Base-by-base conservation (phyloP, 2,888 invertebrate species). In the Eupithecia exiguata region DNA sequence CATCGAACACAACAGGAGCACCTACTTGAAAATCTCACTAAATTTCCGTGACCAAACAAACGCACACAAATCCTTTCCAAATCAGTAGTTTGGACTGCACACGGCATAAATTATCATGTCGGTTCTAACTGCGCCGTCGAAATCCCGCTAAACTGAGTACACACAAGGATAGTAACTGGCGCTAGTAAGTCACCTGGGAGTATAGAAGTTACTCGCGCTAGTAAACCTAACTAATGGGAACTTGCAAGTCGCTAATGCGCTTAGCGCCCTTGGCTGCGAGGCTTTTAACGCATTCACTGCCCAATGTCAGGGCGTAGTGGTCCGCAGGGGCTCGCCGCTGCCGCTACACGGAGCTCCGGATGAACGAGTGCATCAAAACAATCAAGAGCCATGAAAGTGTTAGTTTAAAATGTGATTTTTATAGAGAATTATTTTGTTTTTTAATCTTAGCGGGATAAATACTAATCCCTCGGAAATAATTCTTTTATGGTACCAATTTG, bases 21-120 rank as follows among this genome's bases (percentile, higher is more conserved):
- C 9, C 18, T 2, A 35, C 18, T 35, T 62, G 70, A 72, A 72
- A 72, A 75, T 70, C 46, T 25, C 68, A 76, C 65, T 76, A 35
- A 73, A 76, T 73, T 71, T 76, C 68, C 73, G 73, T 76, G 71
- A 69, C 30, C 61, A 65, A 61, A 75, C 69, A 72, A 72, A 68
- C 68, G 74, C 63, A 73, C 70, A 69, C 68, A 76, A 80, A 79
- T 79, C 80, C 79, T 62, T 76, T 40, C 71, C 76, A 78, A 78
- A 79, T 79, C 80, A 78, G 79, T 78, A 80, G 78, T 79, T 75
- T 78, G 80, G 78, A 78, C 74, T 74, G 71, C 77, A 72, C 71
- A 72, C 74, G 25, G 78, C 77, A 80, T 80, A 80, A 79, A 80
- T 80, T 80, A 78, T 77, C 75, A 73, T 73, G 72, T 49, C 72